phyloP scores from a whole-genome alignment of 2,888 invertebrate species.

The Horisme vitalbata region DNA sequence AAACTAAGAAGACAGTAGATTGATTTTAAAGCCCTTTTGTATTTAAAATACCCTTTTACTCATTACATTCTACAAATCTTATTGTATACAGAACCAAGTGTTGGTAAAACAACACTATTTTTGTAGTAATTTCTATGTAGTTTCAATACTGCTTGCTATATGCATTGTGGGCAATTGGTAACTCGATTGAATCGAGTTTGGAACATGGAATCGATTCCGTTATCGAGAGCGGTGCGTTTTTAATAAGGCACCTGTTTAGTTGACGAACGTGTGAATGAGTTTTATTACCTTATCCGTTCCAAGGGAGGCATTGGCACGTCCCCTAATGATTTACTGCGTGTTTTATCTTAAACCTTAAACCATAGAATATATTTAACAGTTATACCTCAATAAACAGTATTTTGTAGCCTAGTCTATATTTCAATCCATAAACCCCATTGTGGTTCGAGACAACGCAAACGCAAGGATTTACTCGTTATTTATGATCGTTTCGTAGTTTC shows the following conservation, averaged over 20 bases:
- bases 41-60: too few species aligned
- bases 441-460: slow-evolving; percentile 20
- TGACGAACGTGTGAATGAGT: slow-evolving; percentile 82
- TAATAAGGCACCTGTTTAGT: slow-evolving; percentile 77
- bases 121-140: background rate
- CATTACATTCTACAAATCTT: too few species aligned
- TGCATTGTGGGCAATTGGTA: background rate
- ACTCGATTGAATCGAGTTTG: slow-evolving; percentile 45
- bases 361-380: slow-evolving; percentile 11
- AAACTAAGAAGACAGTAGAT: background rate
- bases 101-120: too few species aligned
- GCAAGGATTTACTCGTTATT: slow-evolving; percentile 21
- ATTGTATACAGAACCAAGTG: too few species aligned
- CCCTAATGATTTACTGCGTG: slow-evolving; percentile 65
- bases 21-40: too few species aligned
- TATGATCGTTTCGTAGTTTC: slow-evolving; percentile 23
- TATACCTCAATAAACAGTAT: slow-evolving; percentile 5
- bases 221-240: slow-evolving; percentile 56
- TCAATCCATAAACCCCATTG: slow-evolving; percentile 22
- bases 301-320: slow-evolving; percentile 68
- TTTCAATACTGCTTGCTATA: background rate
- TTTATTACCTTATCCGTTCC: slow-evolving; percentile 74
- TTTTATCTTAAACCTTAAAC: slow-evolving; percentile 28
- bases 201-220: slow-evolving; percentile 55
- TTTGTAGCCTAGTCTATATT: slow-evolving; percentile 17